Evolutionary conservation across 2,888 invertebrate genomes (phyloP).

Genomic region (Pseudococcus longispinus): DNA sequence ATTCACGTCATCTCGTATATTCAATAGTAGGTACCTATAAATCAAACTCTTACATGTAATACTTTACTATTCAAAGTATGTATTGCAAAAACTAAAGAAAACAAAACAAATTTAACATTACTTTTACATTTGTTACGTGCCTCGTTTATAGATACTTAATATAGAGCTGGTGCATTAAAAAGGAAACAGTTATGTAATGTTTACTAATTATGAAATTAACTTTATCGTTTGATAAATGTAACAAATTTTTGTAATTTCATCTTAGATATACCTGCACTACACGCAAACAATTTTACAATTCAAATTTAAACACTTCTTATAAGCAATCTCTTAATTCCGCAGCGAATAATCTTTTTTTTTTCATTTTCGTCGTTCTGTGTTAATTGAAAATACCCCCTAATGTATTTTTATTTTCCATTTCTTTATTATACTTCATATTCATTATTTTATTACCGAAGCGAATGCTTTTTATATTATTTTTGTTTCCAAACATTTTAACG

Average conservation of each 20-base stretch:
- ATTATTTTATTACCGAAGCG: neutral
- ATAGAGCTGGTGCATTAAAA: neutral
- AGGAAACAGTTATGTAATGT: neutral
- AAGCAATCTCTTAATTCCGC: neutral
- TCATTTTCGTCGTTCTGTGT: neutral
- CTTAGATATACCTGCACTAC: neutral
- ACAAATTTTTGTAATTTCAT: neutral
- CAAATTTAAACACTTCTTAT: neutral
- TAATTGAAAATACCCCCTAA: constrained; percentile 10
- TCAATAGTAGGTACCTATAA: too few species aligned
- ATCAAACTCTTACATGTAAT: too few species aligned
- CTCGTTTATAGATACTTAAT: neutral
- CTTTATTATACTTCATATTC: constrained; percentile 10
- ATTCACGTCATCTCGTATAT: too few species aligned
- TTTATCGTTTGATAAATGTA: neutral
- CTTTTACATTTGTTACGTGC: neutral
- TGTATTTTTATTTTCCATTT: neutral
- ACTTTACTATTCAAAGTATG: neutral
- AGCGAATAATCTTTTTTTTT: neutral
- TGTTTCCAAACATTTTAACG: neutral
- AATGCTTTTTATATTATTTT: neutral
- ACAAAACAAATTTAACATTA: neutral
- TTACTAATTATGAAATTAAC: constrained; percentile 26
- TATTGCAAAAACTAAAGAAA: neutral
- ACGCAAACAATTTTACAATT: neutral